Conservation (phyloP, 2,888 invertebrate genomes). For the Chloromyia formosa region DNA sequence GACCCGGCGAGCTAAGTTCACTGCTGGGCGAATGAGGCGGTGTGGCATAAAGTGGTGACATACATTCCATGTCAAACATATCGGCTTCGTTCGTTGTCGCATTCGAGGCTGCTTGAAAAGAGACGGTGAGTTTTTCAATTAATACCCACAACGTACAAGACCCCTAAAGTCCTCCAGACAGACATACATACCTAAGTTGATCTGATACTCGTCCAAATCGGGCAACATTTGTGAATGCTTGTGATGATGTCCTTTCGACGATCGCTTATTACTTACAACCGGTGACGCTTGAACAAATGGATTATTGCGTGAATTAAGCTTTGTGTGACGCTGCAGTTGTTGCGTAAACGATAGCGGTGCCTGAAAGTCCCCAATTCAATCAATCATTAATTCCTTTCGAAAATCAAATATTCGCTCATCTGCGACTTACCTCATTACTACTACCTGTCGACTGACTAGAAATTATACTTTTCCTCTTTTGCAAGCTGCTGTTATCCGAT, state of each 20-base stretch:
- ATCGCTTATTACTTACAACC: slow-evolving; percentile 60
- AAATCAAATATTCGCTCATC: slow-evolving; percentile 2
- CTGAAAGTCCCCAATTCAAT: slow-evolving; percentile 52
- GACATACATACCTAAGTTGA: slow-evolving; percentile 58
- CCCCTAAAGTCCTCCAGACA: no score
- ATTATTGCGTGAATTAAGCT: slow-evolving; percentile 62
- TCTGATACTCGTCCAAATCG: slow-evolving; percentile 63
- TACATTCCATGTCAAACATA: slow-evolving; percentile 64
- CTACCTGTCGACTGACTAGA: slow-evolving; percentile 65
- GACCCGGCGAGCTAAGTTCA: slow-evolving; percentile 68
- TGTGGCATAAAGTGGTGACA: slow-evolving; percentile 80
- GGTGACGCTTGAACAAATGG: slow-evolving; percentile 58
- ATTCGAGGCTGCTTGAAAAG: slow-evolving; percentile 40
- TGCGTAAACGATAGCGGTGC: slow-evolving; percentile 89
- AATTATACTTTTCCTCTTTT: slow-evolving; percentile 64
- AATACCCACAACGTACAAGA: no score
- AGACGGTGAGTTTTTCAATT: no score
- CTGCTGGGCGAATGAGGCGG: slow-evolving; percentile 80
- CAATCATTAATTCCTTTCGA: neutral
- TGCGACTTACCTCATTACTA: slow-evolving; percentile 62
- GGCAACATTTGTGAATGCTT: slow-evolving; percentile 63
- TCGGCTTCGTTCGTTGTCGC: slow-evolving; percentile 62
- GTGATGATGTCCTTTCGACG: slow-evolving; percentile 51
- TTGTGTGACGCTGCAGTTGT: slow-evolving; percentile 76
- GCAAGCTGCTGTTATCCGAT: slow-evolving; percentile 63